phyloP scores from a whole-genome alignment of 2,113 vertebrate genomes.

The Jaculus jaculus region DNA sequence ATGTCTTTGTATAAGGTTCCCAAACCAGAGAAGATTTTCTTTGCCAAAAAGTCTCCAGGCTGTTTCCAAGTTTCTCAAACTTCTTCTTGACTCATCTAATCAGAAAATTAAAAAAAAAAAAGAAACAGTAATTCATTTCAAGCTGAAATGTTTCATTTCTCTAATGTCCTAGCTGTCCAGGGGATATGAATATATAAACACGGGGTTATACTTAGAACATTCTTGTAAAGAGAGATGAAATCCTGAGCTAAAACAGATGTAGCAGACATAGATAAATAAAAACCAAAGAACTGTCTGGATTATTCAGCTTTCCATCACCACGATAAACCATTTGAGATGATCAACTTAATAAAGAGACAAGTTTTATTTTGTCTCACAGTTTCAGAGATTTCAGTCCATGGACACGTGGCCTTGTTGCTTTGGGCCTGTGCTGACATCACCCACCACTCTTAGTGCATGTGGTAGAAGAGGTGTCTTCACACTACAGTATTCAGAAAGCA shows the following conservation, averaged over 20 bases:
- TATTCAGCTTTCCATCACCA: not conserved
- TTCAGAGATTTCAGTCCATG: not conserved
- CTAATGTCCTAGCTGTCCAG: not conserved
- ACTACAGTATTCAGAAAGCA: not conserved
- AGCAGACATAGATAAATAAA: not conserved
- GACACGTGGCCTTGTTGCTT: not conserved
- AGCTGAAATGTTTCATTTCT: not conserved
- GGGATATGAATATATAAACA: not conserved
- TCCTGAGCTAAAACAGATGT: not conserved
- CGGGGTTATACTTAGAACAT: not conserved
- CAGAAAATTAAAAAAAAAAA: not conserved
- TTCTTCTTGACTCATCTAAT: constrained; percentile 12
- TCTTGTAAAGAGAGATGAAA: not conserved
- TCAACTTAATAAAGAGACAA: not conserved
- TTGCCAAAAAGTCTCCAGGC: not conserved
- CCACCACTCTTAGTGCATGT: not conserved
- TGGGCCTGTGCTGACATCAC: not conserved
- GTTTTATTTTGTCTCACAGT: not conserved
- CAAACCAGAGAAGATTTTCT: not conserved
- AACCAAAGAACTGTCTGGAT: not conserved
- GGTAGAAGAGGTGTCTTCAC: not conserved
- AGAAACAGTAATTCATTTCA: not conserved
- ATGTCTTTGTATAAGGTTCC: not conserved
- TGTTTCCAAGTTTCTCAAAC: not conserved
- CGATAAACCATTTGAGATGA: not conserved